Percentiles rank a stretch among this genome's conserved stretches.
phyloP scores from a whole-genome alignment of 2,888 invertebrate genomes.

The Leptinotarsa peninsularis region DNA sequence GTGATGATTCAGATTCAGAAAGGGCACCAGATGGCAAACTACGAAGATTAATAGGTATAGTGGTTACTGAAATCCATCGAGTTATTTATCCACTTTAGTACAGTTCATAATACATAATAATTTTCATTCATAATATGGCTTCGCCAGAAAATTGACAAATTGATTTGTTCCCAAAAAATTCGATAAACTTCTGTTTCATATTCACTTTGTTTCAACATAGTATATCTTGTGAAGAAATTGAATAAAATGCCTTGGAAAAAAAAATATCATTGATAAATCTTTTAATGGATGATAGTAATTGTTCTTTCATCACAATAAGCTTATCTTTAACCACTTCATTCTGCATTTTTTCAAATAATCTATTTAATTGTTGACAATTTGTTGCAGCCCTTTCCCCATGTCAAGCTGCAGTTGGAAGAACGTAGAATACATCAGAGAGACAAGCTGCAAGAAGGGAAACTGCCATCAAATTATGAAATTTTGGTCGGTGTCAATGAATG shows the following conservation, averaged over 20 bases:
- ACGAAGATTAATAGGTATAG: slow-evolving; percentile 9
- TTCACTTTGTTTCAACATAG: too few species aligned
- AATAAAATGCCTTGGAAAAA: too few species aligned
- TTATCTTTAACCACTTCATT: background rate
- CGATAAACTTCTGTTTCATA: too few species aligned
- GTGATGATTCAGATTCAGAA: too few species aligned
- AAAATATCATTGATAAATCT: too few species aligned
- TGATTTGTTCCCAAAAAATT: too few species aligned
- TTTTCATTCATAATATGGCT: too few species aligned
- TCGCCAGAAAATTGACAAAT: too few species aligned
- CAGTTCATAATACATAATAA: too few species aligned
- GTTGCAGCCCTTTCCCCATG: slow-evolving; percentile 14
- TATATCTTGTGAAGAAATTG: too few species aligned
- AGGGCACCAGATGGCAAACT: slow-evolving; percentile 13
- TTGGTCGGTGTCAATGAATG: background rate
- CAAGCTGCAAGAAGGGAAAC: background rate
- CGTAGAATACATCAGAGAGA: background rate
- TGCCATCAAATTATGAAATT: slow-evolving; percentile 4
- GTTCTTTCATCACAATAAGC: too few species aligned
- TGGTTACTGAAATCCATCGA: background rate
- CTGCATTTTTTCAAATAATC: background rate
- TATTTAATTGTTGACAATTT: background rate
- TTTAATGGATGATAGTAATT: too few species aligned
- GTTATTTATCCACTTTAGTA: background rate
- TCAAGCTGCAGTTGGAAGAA: slow-evolving; percentile 10